These are phyloP conservation scores for Rousettus leschenaultii DNA, from an alignment of 2,113 vertebrate genomes.

Conservation along the genomic window DNA sequence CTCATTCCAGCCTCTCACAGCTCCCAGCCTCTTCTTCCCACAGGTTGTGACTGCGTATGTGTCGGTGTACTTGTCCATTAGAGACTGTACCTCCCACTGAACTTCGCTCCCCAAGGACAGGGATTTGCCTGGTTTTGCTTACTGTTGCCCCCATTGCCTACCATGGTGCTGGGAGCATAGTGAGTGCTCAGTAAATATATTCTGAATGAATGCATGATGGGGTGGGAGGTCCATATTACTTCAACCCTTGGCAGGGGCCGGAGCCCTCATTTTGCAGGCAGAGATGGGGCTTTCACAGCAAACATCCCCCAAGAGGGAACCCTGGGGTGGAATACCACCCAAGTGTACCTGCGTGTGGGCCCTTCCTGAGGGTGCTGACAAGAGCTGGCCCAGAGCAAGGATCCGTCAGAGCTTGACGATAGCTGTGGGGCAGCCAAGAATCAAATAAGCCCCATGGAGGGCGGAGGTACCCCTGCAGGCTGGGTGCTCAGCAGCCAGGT, in stretches of 20 bases:
- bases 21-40: background rate
- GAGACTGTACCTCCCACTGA: accelerated
- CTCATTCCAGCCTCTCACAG: background rate
- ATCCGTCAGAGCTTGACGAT: no score
- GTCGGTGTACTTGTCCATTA: background rate
- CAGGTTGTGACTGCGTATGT: background rate
- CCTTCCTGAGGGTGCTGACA: background rate
- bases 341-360: background rate
- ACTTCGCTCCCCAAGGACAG: background rate
- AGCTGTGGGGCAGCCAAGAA: accelerated
- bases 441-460: background rate
- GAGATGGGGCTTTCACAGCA: background rate
- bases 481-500: background rate
- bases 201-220: background rate
- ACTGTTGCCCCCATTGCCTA: background rate
- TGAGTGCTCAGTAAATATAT: background rate
- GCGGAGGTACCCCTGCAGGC: background rate
- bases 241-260: background rate
- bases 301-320: background rate
- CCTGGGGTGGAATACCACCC: background rate
- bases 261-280: background rate
- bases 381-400: background rate
- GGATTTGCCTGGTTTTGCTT: background rate
- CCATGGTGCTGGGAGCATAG: accelerated
- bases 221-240: background rate